Evolutionary conservation across 2,113 vertebrate genomes (phyloP).

Genomic region (Halcyon malimbica): DNA sequence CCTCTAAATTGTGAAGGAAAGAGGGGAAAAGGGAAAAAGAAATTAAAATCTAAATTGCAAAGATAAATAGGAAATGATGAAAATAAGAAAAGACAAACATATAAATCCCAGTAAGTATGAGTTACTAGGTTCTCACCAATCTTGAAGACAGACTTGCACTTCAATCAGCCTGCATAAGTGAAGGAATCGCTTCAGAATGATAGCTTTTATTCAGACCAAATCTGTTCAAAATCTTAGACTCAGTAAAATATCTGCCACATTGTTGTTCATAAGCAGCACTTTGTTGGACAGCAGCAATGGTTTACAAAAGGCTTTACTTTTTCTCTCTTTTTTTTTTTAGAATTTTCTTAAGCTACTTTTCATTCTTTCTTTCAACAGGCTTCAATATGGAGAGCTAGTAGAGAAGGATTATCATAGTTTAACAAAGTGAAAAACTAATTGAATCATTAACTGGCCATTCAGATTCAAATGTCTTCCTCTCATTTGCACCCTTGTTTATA

Average conservation of each 20-base stretch:
- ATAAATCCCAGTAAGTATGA: background rate
- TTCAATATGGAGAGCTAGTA: constrained; percentile 62
- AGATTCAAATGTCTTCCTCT: constrained; percentile 83
- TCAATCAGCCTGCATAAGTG: background rate
- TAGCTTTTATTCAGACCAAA: background rate
- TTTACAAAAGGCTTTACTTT: constrained; percentile 43
- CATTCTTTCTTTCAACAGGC: constrained; percentile 66
- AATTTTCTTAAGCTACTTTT: constrained; percentile 58
- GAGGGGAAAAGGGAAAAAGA: background rate
- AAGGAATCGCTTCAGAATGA: background rate
- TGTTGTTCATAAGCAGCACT: background rate
- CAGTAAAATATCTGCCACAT: constrained; percentile 16
- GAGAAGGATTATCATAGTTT: constrained; percentile 82
- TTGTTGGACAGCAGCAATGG: constrained; percentile 39
- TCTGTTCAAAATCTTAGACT: constrained; percentile 2
- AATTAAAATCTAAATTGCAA: background rate
- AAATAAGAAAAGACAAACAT: background rate
- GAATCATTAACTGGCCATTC: constrained; percentile 84
- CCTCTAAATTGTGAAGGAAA: background rate
- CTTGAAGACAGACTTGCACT: background rate
- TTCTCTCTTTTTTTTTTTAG: constrained; percentile 13
- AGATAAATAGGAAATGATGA: background rate
- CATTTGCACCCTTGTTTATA: constrained; percentile 69
- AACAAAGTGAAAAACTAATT: constrained; percentile 82
- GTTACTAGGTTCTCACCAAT: background rate